Conservation (phyloP, 2,888 invertebrate species). For the Hoplodrina ambigua region DNA sequence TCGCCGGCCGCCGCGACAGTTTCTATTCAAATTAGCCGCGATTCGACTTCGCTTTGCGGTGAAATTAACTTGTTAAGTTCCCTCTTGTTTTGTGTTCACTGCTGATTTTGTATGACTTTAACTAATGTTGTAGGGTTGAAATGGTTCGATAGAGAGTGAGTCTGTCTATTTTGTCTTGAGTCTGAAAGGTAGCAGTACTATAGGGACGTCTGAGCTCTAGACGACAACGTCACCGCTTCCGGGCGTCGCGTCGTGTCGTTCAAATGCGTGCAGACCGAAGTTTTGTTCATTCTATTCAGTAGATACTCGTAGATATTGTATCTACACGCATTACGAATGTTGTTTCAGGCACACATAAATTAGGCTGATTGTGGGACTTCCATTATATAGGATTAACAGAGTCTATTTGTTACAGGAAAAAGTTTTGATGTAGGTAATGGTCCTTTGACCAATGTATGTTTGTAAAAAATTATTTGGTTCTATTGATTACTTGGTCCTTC, state of each 20-base stretch:
- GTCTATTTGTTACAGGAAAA: neutral
- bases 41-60: slow-evolving; percentile 63
- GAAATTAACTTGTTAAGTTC: slow-evolving; percentile 52
- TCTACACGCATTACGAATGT: slow-evolving; percentile 6
- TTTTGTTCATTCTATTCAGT: slow-evolving; percentile 54
- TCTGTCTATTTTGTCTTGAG: slow-evolving; percentile 22
- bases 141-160: slow-evolving; percentile 50
- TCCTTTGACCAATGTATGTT: neutral
- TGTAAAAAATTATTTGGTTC: no score
- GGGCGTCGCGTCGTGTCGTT: slow-evolving; percentile 67
- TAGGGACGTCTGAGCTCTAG: slow-evolving; percentile 69
- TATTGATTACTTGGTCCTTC: neutral
- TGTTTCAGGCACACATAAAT: slow-evolving; percentile 28
- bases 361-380: neutral
- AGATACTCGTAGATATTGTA: slow-evolving; percentile 3
- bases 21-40: slow-evolving; percentile 84
- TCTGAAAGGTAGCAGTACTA: slow-evolving; percentile 30
- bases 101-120: slow-evolving; percentile 44
- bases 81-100: slow-evolving; percentile 57
- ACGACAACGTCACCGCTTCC: slow-evolving; percentile 80
- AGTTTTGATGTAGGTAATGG: neutral
- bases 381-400: neutral
- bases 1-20: slow-evolving; percentile 79
- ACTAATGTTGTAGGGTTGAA: neutral
- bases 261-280: slow-evolving; percentile 73